Percentiles rank a stretch among this genome's conserved stretches.
These are phyloP conservation scores for Drosophila persimilis DNA, from an alignment of 1,140 invertebrate species.

Conservation along the genomic window DNA sequence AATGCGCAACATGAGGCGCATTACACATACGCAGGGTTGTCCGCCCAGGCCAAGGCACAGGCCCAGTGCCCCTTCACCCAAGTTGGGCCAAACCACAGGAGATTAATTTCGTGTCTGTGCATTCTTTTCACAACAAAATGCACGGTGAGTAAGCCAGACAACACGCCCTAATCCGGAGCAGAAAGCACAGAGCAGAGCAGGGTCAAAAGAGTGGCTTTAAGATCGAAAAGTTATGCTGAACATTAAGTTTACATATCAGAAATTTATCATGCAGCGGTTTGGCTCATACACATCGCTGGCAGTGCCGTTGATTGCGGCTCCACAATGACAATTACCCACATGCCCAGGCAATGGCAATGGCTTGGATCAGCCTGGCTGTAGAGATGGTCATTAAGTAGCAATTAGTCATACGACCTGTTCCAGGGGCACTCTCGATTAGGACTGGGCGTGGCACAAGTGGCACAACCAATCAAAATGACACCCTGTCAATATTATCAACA, in stretches of 20 bases:
- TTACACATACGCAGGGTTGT: constrained; percentile 72
- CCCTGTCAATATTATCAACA: constrained; percentile 70
- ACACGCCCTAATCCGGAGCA: constrained; percentile 49
- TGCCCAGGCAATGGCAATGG: constrained; percentile 4
- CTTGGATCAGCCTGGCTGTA: constrained; percentile 11
- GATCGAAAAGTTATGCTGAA: neutral
- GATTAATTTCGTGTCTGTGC: constrained; percentile 77
- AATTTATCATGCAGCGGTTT: neutral
- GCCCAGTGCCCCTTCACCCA: constrained; percentile 16
- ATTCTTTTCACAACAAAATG: constrained; percentile 51
- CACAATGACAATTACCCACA: constrained; percentile 7
- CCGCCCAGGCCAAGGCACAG: constrained; percentile 10
- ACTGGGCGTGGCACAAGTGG: constrained; percentile 25
- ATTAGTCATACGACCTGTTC: constrained; percentile 58
- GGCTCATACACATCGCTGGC: no score
- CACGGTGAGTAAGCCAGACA: constrained; percentile 29
- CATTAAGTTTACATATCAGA: neutral
- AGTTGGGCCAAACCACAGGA: constrained; percentile 58
- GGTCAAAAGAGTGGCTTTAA: constrained; percentile 13
- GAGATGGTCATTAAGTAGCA: constrained; percentile 59
- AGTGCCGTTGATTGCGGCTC: neutral
- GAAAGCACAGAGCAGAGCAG: neutral
- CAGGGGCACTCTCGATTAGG: constrained; percentile 24
- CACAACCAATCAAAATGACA: constrained; percentile 63
- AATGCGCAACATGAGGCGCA: constrained; percentile 49